phyloP scores from a whole-genome alignment of 1,140 invertebrate genomes.

The Musca vetustissima region DNA sequence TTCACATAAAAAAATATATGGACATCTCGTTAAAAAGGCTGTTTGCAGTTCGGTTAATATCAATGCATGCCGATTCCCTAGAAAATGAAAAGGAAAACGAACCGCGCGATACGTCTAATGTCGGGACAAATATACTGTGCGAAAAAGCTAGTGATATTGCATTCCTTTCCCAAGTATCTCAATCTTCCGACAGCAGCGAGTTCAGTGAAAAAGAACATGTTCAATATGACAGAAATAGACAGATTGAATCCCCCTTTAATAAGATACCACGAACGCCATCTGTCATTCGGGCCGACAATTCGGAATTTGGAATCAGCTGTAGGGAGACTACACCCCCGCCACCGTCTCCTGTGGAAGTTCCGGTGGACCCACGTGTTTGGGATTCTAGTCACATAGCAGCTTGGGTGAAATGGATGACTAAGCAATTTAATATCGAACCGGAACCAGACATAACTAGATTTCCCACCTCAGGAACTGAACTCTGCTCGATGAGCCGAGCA shows the following conservation, averaged over 20 bases:
- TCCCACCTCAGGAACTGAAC: slow-evolving; percentile 61
- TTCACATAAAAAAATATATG: too few species aligned
- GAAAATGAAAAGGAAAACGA: slow-evolving; percentile 17
- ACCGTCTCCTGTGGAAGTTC: slow-evolving; percentile 40
- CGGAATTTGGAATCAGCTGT: not conserved
- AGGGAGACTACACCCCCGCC: slow-evolving; percentile 6
- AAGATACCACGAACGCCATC: slow-evolving; percentile 3
- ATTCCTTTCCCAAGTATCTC: too few species aligned
- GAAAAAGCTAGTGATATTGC: too few species aligned
- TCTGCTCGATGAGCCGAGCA: slow-evolving; percentile 59
- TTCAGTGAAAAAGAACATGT: not conserved
- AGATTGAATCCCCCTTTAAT: not conserved
- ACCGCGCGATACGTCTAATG: not conserved
- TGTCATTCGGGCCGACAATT: not conserved
- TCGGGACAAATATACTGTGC: not conserved
- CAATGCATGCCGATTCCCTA: too few species aligned
- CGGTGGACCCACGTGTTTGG: slow-evolving; percentile 68
- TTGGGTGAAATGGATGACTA: slow-evolving; percentile 68
- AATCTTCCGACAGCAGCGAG: too few species aligned
- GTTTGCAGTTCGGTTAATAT: too few species aligned
- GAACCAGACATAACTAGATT: slow-evolving; percentile 59
- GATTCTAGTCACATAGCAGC: slow-evolving; percentile 61
- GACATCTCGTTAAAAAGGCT: too few species aligned
- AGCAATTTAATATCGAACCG: slow-evolving; percentile 63
- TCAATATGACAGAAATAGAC: not conserved